Evolutionary conservation across 2,797 vertebrate genomes (phyloP).

Genomic region (Mormyrus hasselquistii): DNA sequence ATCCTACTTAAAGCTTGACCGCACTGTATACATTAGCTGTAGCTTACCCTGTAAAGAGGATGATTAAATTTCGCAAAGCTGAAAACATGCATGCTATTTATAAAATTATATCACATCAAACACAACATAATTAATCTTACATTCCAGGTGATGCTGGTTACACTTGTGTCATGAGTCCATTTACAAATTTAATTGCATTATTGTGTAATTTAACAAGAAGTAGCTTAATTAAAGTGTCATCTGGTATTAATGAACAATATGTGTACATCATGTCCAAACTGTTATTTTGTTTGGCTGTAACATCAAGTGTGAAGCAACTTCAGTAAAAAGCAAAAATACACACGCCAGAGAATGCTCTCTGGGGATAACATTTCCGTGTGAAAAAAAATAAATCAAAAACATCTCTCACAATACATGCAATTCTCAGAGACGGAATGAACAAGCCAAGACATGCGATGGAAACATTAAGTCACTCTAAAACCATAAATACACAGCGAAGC

Average conservation of each 20-base stretch:
- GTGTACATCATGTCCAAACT: not conserved
- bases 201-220: not conserved
- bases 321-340: not conserved
- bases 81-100: not conserved
- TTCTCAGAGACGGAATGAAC: not conserved
- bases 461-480: not conserved
- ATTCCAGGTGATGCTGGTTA: not conserved
- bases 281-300: not conserved
- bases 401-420: not conserved
- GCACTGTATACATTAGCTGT: not conserved
- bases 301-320: not conserved
- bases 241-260: not conserved
- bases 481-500: not conserved
- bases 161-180: not conserved
- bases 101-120: not conserved
- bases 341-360: not conserved
- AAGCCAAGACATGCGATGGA: not conserved
- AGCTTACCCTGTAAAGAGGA: not conserved
- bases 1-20: not conserved
- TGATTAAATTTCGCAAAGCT: not conserved
- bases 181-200: not conserved
- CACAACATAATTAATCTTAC: not conserved
- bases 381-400: not conserved
- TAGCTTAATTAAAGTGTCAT: not conserved
- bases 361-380: not conserved